phyloP scores from a whole-genome alignment of 53 echinoderm and acorn worm species.

The Zoroaster sp. region DNA sequence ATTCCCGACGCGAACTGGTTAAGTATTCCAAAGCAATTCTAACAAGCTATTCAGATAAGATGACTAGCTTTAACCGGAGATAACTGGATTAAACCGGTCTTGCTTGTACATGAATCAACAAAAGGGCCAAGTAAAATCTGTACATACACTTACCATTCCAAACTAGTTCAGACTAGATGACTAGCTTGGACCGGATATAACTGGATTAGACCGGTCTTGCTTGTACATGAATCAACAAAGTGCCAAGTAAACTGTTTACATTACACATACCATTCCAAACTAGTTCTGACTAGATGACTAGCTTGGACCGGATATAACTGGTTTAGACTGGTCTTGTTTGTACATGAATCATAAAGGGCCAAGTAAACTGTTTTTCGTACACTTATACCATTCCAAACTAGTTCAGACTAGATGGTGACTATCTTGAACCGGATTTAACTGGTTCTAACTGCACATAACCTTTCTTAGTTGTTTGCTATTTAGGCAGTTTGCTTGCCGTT shows the following conservation, averaged over 20 bases:
- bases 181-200: not conserved
- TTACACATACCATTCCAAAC: not conserved
- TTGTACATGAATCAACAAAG: not conserved
- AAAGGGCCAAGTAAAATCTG: not conserved
- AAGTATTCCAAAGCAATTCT: no score
- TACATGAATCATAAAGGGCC: not conserved
- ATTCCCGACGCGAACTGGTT: no score
- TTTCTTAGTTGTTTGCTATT: not conserved
- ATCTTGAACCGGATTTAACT: not conserved
- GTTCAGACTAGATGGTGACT: not conserved
- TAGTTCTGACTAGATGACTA: not conserved
- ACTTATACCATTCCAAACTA: not conserved
- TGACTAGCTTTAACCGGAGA: not conserved
- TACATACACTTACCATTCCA: not conserved
- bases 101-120: not conserved
- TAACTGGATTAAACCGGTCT: not conserved
- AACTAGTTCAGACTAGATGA: not conserved
- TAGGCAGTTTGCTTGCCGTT: not conserved
- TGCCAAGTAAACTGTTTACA: not conserved
- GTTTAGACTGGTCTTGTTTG: not conserved
- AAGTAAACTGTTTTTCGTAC: not conserved
- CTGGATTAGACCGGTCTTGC: not conserved
- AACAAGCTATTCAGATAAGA: no score
- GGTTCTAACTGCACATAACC: not conserved
- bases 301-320: not conserved